phyloP scores from a whole-genome alignment of 2,113 vertebrate genomes.

The Plecotus auritus region DNA sequence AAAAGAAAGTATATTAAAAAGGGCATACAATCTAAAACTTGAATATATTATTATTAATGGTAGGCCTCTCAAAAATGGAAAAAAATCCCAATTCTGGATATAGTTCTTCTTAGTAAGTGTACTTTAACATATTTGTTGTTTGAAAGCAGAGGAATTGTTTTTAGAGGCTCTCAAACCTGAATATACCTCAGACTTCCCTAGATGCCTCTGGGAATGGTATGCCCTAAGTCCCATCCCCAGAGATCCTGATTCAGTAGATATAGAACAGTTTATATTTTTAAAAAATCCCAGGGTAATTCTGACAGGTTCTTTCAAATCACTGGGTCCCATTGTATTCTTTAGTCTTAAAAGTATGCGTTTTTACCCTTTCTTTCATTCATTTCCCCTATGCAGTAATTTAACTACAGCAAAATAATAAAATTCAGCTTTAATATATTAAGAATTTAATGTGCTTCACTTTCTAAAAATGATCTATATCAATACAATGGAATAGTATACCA shows the following conservation, averaged over 20 bases:
- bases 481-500: background rate
- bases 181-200: background rate
- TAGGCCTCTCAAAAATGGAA: background rate
- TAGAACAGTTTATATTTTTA: background rate
- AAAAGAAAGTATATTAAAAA: background rate
- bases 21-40: background rate
- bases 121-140: slow-evolving; percentile 1
- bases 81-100: background rate
- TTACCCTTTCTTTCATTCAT: background rate
- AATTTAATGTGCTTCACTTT: background rate
- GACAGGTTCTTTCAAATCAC: background rate
- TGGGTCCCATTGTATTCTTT: background rate
- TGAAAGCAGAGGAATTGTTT: background rate
- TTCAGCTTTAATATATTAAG: background rate
- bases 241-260: background rate
- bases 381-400: background rate
- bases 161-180: background rate
- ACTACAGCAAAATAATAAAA: background rate
- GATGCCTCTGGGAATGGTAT: background rate
- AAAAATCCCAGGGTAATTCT: background rate
- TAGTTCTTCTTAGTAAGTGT: background rate
- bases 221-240: background rate
- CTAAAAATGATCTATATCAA: background rate
- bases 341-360: background rate
- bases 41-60: background rate